phyloP scores from a whole-genome alignment of 2,888 invertebrate species.

The Melikaiella ostensackeni region DNA sequence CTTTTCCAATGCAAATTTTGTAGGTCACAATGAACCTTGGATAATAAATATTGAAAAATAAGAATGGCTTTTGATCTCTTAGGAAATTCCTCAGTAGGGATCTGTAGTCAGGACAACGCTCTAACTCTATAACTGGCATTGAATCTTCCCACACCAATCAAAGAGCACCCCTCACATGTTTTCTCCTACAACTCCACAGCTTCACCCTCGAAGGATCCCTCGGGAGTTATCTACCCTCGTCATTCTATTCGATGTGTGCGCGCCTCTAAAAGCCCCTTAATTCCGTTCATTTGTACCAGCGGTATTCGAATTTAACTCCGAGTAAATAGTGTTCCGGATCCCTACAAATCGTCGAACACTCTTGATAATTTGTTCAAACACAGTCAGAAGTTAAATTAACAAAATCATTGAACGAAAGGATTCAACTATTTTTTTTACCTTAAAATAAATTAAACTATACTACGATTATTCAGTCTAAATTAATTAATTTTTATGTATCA shows the following conservation, averaged over 20 bases:
- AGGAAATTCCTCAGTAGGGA: constrained; percentile 62
- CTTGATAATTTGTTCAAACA: constrained; percentile 26
- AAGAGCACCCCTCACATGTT: constrained; percentile 68
- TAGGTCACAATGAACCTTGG: neutral
- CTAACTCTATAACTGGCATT: constrained; percentile 63
- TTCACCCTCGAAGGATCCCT: constrained; percentile 60
- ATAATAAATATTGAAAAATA: neutral
- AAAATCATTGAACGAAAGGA: neutral
- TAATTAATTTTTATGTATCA: too few species aligned
- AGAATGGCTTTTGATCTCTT: neutral
- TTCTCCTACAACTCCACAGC: constrained; percentile 54
- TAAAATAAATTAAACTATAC: too few species aligned
- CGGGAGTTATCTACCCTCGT: constrained; percentile 71
- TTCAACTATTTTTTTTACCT: neutral
- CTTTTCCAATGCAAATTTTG: neutral
- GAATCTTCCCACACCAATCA: constrained; percentile 76
- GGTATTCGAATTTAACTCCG: constrained; percentile 57
- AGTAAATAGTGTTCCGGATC: constrained; percentile 36
- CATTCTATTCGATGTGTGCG: constrained; percentile 49
- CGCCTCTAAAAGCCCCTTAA: constrained; percentile 71
- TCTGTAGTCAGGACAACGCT: constrained; percentile 55
- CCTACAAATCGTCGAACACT: constrained; percentile 6
- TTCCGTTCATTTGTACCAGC: constrained; percentile 69
- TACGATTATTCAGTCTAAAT: too few species aligned
- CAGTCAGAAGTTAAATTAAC: neutral